These are phyloP conservation scores for Heliconius erato DNA, from an alignment of 2,888 invertebrate genomes.

Conservation along the genomic window DNA sequence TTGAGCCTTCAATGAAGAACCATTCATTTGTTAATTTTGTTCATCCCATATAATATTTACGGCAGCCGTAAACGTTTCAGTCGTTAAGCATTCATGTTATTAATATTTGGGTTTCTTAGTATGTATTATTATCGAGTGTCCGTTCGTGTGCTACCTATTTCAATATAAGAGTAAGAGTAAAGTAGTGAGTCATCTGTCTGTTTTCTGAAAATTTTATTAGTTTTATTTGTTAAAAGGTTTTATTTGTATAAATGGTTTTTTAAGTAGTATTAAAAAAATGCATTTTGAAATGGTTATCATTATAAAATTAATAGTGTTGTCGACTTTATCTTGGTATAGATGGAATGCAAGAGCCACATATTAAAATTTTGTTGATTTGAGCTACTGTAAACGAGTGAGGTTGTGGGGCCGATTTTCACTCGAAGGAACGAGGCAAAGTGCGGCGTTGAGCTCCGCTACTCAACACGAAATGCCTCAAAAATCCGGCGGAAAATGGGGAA, in stretches of 20 bases:
- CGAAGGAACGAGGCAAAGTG: too few species aligned
- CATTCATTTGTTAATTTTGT: constrained; percentile 83
- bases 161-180: too few species aligned
- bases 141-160: constrained; percentile 13
- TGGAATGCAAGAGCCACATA: background rate
- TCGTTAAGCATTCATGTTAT: constrained; percentile 72
- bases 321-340: background rate
- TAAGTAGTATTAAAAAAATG: too few species aligned
- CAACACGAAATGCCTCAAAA: too few species aligned
- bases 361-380: background rate
- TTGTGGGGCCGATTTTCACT: too few species aligned
- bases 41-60: constrained; percentile 75
- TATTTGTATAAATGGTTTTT: background rate
- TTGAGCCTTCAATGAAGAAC: constrained; percentile 72
- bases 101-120: constrained; percentile 61
- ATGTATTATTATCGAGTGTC: constrained; percentile 33
- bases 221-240: background rate
- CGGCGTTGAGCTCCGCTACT: too few species aligned
- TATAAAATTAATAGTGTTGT: too few species aligned
- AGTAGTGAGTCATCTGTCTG: background rate
- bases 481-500: too few species aligned
- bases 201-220: background rate
- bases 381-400: too few species aligned
- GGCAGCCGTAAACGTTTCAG: constrained; percentile 73
- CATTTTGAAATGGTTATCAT: too few species aligned